Evolutionary conservation across 1,140 invertebrate species (phyloP).

Genomic region (Scaptomyza pallida): DNA sequence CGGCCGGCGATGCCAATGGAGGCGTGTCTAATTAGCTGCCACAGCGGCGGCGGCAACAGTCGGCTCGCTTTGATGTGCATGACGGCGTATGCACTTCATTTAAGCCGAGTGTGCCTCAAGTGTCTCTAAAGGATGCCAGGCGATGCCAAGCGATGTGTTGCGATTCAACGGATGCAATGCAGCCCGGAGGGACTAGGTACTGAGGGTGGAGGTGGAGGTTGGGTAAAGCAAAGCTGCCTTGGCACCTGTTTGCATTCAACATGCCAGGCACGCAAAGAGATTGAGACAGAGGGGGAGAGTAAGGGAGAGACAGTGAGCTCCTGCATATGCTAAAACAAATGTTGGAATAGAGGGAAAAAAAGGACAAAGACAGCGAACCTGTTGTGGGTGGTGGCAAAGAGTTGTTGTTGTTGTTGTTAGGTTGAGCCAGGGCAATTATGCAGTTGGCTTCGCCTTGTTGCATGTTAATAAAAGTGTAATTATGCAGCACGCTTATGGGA

Average conservation of each 20-base stretch:
- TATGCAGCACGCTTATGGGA: constrained; percentile 61
- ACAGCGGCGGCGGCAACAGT: constrained; percentile 37
- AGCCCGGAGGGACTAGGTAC: constrained; percentile 12
- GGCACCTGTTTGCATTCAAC: constrained; percentile 77
- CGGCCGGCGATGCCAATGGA: constrained; percentile 50
- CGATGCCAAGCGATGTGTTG: constrained; percentile 24
- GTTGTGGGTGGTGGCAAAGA: neutral
- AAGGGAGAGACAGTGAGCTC: too few species aligned
- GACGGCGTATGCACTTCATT: constrained; percentile 78
- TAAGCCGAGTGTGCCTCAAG: constrained; percentile 77
- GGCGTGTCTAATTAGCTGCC: constrained; percentile 76
- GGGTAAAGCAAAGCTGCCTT: constrained; percentile 8
- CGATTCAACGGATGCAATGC: constrained; percentile 35
- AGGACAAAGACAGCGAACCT: neutral
- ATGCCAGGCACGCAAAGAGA: constrained; percentile 56
- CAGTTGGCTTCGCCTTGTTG: constrained; percentile 56
- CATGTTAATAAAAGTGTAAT: constrained; percentile 79
- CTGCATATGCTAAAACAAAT: constrained; percentile 26
- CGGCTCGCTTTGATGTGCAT: constrained; percentile 75
- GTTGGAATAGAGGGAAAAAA: constrained; percentile 5
- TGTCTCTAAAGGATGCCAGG: constrained; percentile 64
- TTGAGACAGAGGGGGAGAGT: constrained; percentile 13
- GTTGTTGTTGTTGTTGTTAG: constrained; percentile 37
- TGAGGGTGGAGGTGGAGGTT: neutral
- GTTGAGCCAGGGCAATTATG: constrained; percentile 44